Conservation (phyloP, 2,888 invertebrate genomes). For the Acleris sparsana region DNA sequence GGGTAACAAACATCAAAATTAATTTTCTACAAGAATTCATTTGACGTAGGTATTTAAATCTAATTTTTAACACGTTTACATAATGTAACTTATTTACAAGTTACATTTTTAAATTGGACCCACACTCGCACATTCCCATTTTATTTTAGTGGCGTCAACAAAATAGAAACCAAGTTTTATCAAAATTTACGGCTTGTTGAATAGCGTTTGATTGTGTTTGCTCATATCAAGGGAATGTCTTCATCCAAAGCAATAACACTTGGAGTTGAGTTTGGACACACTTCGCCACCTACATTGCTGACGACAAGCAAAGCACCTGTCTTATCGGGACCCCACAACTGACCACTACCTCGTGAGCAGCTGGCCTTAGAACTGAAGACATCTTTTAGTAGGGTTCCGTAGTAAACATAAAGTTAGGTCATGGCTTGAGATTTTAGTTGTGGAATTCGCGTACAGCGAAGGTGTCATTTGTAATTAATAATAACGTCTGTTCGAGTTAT, state of each 20-base stretch:
- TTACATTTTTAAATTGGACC: no score
- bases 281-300: constrained; percentile 25
- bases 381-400: constrained; percentile 12
- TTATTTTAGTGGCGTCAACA: background rate
- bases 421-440: no score
- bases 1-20: no score
- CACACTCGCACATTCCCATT: no score
- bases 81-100: no score
- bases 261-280: constrained; percentile 18
- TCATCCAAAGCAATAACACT: constrained; percentile 32
- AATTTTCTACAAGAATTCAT: no score
- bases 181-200: constrained; percentile 7
- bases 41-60: no score
- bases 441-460: no score
- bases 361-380: background rate
- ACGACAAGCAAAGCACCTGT: constrained; percentile 23
- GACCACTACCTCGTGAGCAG: constrained; percentile 9
- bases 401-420: background rate
- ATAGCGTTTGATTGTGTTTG: constrained; percentile 27
- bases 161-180: constrained; percentile 6
- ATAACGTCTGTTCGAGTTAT: no score
- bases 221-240: constrained; percentile 30
- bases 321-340: constrained; percentile 25
- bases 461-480: no score
- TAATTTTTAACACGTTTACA: no score